A percentile compares a stretch with the other conserved stretches of the same genome.
Evolutionary conservation across 2,113 vertebrate species (phyloP).

Genomic region (Paradisaea rubra): DNA sequence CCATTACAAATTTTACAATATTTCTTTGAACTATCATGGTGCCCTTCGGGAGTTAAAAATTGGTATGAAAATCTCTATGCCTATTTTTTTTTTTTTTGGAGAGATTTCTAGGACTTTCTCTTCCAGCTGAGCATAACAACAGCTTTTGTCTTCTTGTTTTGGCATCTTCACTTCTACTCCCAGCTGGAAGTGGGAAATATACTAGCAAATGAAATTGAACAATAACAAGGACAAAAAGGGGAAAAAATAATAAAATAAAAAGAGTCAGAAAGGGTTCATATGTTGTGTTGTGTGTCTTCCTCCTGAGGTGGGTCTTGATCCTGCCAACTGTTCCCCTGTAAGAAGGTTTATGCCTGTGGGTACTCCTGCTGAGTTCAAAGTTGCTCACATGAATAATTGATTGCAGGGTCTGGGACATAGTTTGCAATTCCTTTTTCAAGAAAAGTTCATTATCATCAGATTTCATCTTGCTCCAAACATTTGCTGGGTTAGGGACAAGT

Average conservation of each 20-base stretch:
- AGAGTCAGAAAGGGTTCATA: slow-evolving; percentile 18
- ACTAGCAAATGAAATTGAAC: slow-evolving; percentile 11
- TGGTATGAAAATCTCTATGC: not conserved
- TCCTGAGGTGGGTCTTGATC: slow-evolving; percentile 56
- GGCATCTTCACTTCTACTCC: slow-evolving; percentile 16
- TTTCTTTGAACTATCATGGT: not conserved
- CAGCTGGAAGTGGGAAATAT: slow-evolving; percentile 21
- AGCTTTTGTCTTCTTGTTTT: slow-evolving; percentile 24
- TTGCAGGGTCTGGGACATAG: slow-evolving; percentile 37
- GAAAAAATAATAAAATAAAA: slow-evolving; percentile 15
- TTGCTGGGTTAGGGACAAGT: slow-evolving; percentile 1
- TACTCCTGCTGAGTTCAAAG: slow-evolving; percentile 61
- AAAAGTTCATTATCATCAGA: slow-evolving; percentile 50
- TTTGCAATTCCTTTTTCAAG: slow-evolving; percentile 44
- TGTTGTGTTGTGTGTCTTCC: slow-evolving; percentile 34
- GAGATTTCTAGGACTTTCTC: slow-evolving; percentile 1
- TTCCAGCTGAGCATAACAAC: not conserved
- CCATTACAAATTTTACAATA: not conserved
- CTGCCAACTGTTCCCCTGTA: slow-evolving; percentile 45
- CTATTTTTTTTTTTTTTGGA: not conserved
- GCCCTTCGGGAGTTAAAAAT: not conserved
- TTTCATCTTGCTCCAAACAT: not conserved
- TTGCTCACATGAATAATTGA: slow-evolving; percentile 60
- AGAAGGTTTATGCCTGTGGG: slow-evolving; percentile 58
- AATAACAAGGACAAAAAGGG: slow-evolving; percentile 35